These are phyloP conservation scores for Drosophila villosipedis DNA, from an alignment of 2,888 invertebrate species.

Conservation along the genomic window DNA sequence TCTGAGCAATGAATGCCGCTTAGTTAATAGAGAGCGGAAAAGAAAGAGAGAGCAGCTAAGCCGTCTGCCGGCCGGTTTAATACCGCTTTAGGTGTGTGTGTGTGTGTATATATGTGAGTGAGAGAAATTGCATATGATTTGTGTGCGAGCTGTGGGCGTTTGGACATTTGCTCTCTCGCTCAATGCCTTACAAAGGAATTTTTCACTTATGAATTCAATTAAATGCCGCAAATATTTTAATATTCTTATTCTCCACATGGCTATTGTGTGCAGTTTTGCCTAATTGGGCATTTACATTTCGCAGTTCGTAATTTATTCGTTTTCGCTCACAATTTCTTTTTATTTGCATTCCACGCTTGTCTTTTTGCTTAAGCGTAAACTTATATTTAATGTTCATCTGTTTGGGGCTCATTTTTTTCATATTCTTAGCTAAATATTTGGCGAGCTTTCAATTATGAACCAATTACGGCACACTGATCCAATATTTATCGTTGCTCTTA, in stretches of 20 bases:
- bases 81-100: not conserved
- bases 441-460: slow-evolving; percentile 56
- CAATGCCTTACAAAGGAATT: slow-evolving; percentile 59
- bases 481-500: slow-evolving; percentile 72
- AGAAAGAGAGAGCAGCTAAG: slow-evolving; percentile 32
- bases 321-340: not conserved
- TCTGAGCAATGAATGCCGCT: slow-evolving; percentile 8
- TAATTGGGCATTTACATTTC: slow-evolving; percentile 35
- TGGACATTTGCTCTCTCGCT: slow-evolving; percentile 24
- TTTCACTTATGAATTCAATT: slow-evolving; percentile 51
- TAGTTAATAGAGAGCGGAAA: not conserved
- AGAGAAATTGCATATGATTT: slow-evolving; percentile 19
- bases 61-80: slow-evolving; percentile 44
- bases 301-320: slow-evolving; percentile 9
- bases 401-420: slow-evolving; percentile 2
- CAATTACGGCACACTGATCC: slow-evolving; percentile 56
- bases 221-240: slow-evolving; percentile 30
- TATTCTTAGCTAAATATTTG: slow-evolving; percentile 44
- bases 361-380: slow-evolving; percentile 17
- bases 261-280: slow-evolving; percentile 31
- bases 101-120: slow-evolving; percentile 8
- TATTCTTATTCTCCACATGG: slow-evolving; percentile 16
- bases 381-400: not conserved
- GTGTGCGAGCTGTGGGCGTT: slow-evolving; percentile 35
- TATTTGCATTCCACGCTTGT: slow-evolving; percentile 1